phyloP scores from a whole-genome alignment of 2,113 vertebrate genomes.

The Lamprologus tigripictilis region DNA sequence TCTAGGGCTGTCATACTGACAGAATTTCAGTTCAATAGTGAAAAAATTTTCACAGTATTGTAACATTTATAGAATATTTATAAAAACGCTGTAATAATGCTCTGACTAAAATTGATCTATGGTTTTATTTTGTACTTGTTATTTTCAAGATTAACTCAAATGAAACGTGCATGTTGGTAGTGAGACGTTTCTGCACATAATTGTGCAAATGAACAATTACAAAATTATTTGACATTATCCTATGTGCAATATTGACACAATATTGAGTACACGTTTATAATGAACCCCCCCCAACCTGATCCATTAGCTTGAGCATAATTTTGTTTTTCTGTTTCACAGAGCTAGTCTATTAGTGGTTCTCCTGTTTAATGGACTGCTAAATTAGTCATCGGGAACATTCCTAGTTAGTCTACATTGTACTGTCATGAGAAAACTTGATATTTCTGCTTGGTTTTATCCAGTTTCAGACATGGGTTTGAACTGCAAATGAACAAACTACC shows the following conservation, averaged over 20 bases:
- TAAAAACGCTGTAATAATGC: neutral
- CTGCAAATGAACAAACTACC: neutral
- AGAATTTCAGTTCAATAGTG: neutral
- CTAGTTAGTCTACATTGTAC: neutral
- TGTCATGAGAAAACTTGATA: fast-evolving
- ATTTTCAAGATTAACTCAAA: neutral
- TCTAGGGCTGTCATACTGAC: neutral
- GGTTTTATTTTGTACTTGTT: neutral
- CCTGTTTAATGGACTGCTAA: neutral
- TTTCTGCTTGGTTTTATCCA: neutral
- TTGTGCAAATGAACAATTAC: neutral
- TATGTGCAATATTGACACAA: neutral
- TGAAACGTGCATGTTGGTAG: neutral
- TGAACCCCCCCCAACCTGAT: neutral
- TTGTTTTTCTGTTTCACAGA: neutral
- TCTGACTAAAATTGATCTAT: neutral
- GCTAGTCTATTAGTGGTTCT: neutral
- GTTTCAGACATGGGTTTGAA: neutral
- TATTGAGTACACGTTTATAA: neutral
- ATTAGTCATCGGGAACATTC: neutral
- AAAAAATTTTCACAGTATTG: neutral
- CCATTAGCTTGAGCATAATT: neutral
- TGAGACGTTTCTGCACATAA: neutral
- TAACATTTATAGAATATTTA: neutral
- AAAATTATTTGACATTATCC: neutral